Evolutionary conservation across 2,113 vertebrate genomes (phyloP).

Genomic region (Rynchops niger): DNA sequence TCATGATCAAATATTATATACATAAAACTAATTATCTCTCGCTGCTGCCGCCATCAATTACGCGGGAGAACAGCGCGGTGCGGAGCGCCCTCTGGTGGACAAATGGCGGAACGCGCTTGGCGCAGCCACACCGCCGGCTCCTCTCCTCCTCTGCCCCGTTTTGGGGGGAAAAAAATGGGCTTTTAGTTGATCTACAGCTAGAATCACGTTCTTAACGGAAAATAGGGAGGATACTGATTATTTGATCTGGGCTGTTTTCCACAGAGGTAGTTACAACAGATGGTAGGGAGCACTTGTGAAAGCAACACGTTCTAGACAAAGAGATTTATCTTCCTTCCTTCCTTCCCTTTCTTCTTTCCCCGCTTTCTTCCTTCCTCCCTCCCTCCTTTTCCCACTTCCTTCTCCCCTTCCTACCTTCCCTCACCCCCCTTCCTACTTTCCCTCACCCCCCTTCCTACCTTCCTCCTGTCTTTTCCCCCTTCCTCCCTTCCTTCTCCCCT

Average conservation of each 20-base stretch:
- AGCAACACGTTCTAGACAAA: background rate
- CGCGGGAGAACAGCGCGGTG: background rate
- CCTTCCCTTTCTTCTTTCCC: background rate
- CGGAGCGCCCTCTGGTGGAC: slow-evolving; percentile 68
- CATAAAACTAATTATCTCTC: slow-evolving; percentile 90
- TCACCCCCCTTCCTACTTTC: too few relatives aligned
- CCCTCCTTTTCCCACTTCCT: too few relatives aligned
- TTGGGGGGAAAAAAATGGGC: fast-evolving
- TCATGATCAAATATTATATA: slow-evolving; percentile 92
- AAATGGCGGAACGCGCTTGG: fast-evolving
- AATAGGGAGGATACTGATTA: background rate
- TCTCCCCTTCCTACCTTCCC: background rate
- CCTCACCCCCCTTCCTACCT: too few relatives aligned
- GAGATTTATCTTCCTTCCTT: background rate
- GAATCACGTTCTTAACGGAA: background rate
- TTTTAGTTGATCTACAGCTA: background rate
- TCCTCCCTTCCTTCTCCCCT: background rate
- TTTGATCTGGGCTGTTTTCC: background rate
- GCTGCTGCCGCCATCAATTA: slow-evolving; percentile 82
- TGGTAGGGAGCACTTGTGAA: background rate
- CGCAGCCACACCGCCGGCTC: background rate
- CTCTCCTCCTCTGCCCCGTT: background rate
- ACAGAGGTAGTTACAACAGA: background rate
- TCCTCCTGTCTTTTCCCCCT: background rate
- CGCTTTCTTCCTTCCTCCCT: too few relatives aligned